phyloP scores from a whole-genome alignment of 2,888 invertebrate genomes.

The Girardia tigrina region DNA sequence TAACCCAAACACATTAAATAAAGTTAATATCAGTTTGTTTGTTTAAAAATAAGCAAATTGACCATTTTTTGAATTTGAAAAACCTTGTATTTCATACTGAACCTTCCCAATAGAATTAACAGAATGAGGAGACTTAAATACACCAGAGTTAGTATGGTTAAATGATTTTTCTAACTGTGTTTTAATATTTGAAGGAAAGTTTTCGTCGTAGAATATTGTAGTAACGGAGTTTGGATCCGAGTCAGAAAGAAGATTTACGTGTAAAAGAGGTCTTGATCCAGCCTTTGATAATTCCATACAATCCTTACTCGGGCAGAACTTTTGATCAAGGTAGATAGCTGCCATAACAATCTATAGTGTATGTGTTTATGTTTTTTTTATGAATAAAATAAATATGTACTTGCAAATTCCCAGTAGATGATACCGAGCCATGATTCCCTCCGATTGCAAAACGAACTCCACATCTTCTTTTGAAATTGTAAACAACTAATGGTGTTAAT shows the following conservation, averaged over 20 bases:
- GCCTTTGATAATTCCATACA: not conserved
- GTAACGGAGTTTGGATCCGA: not conserved
- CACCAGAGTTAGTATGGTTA: not conserved
- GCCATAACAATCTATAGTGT: not conserved
- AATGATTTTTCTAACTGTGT: not conserved
- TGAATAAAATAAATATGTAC: not conserved
- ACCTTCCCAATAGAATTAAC: not conserved
- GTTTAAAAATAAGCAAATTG: not conserved
- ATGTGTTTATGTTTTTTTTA: not conserved
- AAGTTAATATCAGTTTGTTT: too few relatives aligned
- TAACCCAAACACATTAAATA: too few relatives aligned
- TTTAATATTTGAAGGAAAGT: not conserved
- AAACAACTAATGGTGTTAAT: constrained; percentile 5
- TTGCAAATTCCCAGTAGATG: constrained; percentile 14
- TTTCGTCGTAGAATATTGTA: not conserved
- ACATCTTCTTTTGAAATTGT: constrained; percentile 21
- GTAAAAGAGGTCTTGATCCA: not conserved
- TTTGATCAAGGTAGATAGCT: not conserved
- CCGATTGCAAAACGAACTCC: constrained; percentile 13
- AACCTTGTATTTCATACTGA: constrained; percentile 3
- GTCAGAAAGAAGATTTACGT: not conserved
- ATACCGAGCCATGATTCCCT: not conserved
- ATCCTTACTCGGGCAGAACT: constrained; percentile 15
- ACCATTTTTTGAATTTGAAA: not conserved
- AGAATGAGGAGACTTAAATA: not conserved